A percentile compares a stretch with the other conserved stretches of the same genome.
These are phyloP conservation scores for Sminthurides bifidus DNA, from an alignment of 1,140 invertebrate species.

Conservation along the genomic window DNA sequence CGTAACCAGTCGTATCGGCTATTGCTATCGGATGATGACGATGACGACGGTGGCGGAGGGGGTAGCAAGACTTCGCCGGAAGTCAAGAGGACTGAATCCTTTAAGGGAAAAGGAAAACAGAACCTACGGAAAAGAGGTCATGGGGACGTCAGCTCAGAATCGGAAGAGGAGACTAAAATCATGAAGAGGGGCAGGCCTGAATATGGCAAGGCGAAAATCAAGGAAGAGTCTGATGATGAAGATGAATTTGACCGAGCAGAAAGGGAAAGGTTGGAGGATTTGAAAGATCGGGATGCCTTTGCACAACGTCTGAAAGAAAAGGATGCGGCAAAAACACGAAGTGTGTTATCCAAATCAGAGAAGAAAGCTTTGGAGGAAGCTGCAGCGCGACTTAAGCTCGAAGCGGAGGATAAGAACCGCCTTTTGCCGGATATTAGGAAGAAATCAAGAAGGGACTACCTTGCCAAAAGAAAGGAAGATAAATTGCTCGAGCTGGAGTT, in stretches of 20 bases:
- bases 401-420: slow-evolving; percentile 70
- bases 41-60: slow-evolving; percentile 12
- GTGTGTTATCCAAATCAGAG: slow-evolving; percentile 58
- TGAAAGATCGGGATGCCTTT: slow-evolving; percentile 90
- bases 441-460: slow-evolving; percentile 84
- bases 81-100: background rate
- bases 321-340: slow-evolving; percentile 79
- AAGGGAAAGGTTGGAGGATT: slow-evolving; percentile 58
- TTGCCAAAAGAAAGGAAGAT: slow-evolving; percentile 89
- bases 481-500: slow-evolving; percentile 92
- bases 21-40: slow-evolving; percentile 26
- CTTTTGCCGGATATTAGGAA: slow-evolving; percentile 75
- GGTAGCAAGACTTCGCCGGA: slow-evolving; percentile 1
- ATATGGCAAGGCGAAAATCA: slow-evolving; percentile 9
- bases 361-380: slow-evolving; percentile 79
- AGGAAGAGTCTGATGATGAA: slow-evolving; percentile 22
- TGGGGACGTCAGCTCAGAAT: slow-evolving; percentile 9
- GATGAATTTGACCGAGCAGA: slow-evolving; percentile 47
- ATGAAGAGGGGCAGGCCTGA: slow-evolving; percentile 8
- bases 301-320: slow-evolving; percentile 71
- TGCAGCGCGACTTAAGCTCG: slow-evolving; percentile 76
- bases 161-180: slow-evolving; percentile 20
- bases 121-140: slow-evolving; percentile 7
- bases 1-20: slow-evolving; percentile 25
- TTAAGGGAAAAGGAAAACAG: background rate